phyloP scores from a whole-genome alignment of 2,888 invertebrate species.

The Drosophila niveifrons region DNA sequence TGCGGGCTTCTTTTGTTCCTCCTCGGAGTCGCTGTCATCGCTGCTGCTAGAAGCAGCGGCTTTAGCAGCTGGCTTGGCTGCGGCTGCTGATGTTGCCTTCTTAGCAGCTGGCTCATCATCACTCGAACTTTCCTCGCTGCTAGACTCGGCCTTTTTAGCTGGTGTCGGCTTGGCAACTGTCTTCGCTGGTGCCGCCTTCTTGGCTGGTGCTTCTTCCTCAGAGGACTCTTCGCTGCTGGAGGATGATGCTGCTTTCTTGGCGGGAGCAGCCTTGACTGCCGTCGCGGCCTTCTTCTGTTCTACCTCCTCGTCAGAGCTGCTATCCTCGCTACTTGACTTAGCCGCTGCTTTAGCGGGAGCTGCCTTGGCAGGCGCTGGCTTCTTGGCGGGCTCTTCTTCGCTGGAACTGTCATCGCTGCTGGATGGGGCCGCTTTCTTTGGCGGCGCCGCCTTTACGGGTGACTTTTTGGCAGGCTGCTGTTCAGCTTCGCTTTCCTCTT shows the following conservation, averaged over 20 bases:
- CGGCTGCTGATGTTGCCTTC: slow-evolving; percentile 16
- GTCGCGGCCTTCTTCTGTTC: slow-evolving; percentile 14
- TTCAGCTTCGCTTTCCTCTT: slow-evolving; percentile 57
- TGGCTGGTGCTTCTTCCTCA: slow-evolving; percentile 50
- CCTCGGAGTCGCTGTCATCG: slow-evolving; percentile 33
- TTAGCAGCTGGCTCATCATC: slow-evolving; percentile 80
- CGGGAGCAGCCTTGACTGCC: slow-evolving; percentile 13
- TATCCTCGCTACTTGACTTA: slow-evolving; percentile 40
- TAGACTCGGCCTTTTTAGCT: slow-evolving; percentile 76
- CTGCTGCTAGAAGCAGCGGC: slow-evolving; percentile 37
- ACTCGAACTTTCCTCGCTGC: slow-evolving; percentile 84
- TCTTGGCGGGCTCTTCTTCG: slow-evolving; percentile 46
- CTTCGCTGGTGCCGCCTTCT: slow-evolving; percentile 40
- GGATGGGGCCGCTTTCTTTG: slow-evolving; percentile 44
- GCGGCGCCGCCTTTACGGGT: slow-evolving; percentile 21
- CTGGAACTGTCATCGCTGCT: slow-evolving; percentile 54
- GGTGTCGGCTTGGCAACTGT: slow-evolving; percentile 34
- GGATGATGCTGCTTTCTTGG: slow-evolving; percentile 39
- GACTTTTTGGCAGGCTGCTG: slow-evolving; percentile 34
- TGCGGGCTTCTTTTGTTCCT: slow-evolving; percentile 15
- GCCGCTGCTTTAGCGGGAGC: slow-evolving; percentile 21
- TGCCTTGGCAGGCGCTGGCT: slow-evolving; percentile 10
- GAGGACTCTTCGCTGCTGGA: slow-evolving; percentile 58
- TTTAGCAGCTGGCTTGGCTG: slow-evolving; percentile 27
- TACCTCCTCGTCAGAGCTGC: slow-evolving; percentile 26